A percentile compares a stretch with the other conserved stretches of the same genome.
phyloP scores from a whole-genome alignment of 2,888 invertebrate genomes.

The Carpatolechia fugitivella region DNA sequence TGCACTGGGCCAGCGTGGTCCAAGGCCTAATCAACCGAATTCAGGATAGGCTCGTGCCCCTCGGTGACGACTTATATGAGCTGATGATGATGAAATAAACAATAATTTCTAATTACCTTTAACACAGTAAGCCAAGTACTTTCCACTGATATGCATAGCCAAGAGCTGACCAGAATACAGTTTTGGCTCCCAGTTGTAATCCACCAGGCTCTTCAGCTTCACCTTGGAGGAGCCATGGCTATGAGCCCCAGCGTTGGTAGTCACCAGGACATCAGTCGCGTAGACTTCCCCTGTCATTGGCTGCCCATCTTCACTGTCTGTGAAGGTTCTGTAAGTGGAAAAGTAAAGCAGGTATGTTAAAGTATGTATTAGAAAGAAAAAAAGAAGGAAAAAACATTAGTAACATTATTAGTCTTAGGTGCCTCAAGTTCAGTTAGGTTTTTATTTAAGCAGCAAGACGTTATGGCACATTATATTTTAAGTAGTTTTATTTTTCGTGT shows the following conservation, averaged over 20 bases:
- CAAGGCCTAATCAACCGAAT: too few species aligned
- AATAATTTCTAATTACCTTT: too few species aligned
- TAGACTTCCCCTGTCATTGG: constrained; percentile 69
- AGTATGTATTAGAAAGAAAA: neutral
- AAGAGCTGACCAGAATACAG: constrained; percentile 93
- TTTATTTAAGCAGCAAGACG: too few species aligned
- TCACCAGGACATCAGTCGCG: constrained; percentile 83
- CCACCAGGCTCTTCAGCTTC: constrained; percentile 92
- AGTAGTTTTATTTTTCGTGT: too few species aligned
- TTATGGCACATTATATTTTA: too few species aligned
- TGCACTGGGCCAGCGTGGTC: too few species aligned
- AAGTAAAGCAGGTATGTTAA: neutral
- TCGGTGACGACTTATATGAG: too few species aligned
- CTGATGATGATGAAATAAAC: too few species aligned
- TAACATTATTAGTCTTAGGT: too few species aligned
- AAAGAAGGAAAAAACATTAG: too few species aligned
- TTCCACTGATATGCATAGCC: constrained; percentile 91
- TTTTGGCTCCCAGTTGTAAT: constrained; percentile 95
- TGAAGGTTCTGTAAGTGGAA: constrained; percentile 70
- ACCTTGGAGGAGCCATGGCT: constrained; percentile 93
- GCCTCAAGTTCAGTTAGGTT: too few species aligned
- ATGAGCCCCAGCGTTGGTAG: constrained; percentile 85
- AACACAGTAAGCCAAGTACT: constrained; percentile 93
- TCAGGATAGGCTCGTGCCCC: too few species aligned
- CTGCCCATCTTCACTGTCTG: constrained; percentile 76